Evolutionary conservation across 2,888 invertebrate species (phyloP), one percentile per base, ranked within the genome.

Genomic region (Agonum fuliginosum): DNA sequence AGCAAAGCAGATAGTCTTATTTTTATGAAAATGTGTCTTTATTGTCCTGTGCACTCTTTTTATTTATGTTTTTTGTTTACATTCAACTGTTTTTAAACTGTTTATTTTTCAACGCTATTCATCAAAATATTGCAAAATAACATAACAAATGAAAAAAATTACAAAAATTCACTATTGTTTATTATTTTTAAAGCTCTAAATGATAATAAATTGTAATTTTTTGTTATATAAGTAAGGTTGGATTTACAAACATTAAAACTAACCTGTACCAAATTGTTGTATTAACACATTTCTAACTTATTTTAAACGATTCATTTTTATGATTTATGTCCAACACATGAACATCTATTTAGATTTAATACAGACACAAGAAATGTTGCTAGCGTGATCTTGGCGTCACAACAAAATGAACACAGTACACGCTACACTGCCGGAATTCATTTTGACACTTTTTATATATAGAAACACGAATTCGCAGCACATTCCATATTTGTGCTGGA

Each of bases 181-280:
- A 20, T 17, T 10, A 20, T 17, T 20, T 20, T 1, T 5, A 48
- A 17, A 17, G 20, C 48, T 48, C 27, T 30, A 62, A 62, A 62
- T 30, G 17, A 20, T 20, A 67, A 54, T 37, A 41, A 67, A 41
- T 8, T 12, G n/a, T 19, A 10, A 20, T 43, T 41, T 72, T 65
- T 51, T 27, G 70, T 77, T 77, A 77, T 77, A 70, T 77, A 77
- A 77, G 77, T 70, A 70, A 77, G 77, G 77, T 77, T 77, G 77
- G 77, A 54, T 70, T 70, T 58, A 17, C 27, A 43, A 62, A 46
- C 20, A 62, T 24, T 22, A 48, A 48, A 69, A 70, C 77, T 77
- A 77, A 77, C 77, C 77, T 77, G 69, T 54, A 58, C 43, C 12
- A 17, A 12, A 37, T 24, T 10, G 14, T 37, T 17, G 27, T 58